phyloP scores from a whole-genome alignment of 2,113 vertebrate genomes.

The Ciconia boyciana region DNA sequence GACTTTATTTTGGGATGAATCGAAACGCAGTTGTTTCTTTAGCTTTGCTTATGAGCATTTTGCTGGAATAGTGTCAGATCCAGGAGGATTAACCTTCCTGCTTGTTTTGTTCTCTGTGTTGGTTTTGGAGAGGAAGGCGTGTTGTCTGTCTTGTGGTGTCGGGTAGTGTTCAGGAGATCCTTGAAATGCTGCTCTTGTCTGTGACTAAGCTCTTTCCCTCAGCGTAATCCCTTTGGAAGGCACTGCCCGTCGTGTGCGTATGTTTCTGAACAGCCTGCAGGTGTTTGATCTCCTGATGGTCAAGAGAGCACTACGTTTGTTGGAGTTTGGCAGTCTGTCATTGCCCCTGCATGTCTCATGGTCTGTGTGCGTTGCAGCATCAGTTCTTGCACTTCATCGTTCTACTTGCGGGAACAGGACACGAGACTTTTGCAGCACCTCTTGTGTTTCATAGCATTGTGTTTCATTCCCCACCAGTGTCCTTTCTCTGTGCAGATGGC shows the following conservation, averaged over 20 bases:
- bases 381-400: neutral
- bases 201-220: neutral
- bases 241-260: fast-evolving
- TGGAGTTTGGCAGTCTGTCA: neutral
- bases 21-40: neutral
- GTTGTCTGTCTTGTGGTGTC: neutral
- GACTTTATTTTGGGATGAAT: neutral
- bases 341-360: no score
- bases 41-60: neutral
- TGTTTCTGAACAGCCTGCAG: neutral
- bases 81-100: neutral
- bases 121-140: neutral
- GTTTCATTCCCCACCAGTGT: neutral
- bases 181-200: neutral
- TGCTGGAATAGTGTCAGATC: neutral
- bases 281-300: neutral
- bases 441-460: neutral
- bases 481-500: neutral
- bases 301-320: neutral
- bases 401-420: neutral
- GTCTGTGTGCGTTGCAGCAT: neutral
- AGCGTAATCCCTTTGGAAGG: neutral
- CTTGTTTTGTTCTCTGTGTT: neutral
- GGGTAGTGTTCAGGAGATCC: neutral
- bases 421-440: neutral